Base-by-base conservation (phyloP, 2,888 invertebrate genomes). In the Cylloceria caligata region DNA sequence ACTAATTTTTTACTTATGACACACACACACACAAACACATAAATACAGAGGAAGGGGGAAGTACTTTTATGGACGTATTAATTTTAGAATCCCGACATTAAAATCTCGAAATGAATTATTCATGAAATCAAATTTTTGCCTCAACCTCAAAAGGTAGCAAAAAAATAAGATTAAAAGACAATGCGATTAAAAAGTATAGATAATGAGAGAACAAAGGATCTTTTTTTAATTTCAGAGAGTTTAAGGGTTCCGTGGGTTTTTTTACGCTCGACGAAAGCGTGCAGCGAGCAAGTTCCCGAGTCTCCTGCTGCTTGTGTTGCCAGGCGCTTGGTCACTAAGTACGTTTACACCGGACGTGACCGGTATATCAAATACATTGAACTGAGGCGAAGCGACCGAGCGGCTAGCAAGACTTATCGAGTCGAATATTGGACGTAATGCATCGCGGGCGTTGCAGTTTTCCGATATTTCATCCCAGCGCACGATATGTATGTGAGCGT, bases 291-390 rank as follows among this genome's bases (percentile, higher is more conserved):
- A 73, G 78, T 64, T 52, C 19, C 57, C n/a, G 27, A 36, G 45
- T 73, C 47, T 27, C 73, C 24, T 16, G 21, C 16, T 36, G 69
- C 52, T 65, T 81, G 47, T 62, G 75, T 52, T 78, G 45, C 62
- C 16, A 69, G 78, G 49, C 65, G 75, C 72, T 76, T 64, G 72
- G 80, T 55, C 76, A 49, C 73, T 80, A 79, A 84, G 84, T 83
- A 84, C 85, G 84, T 85, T 85, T 85, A 84, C 85, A 85, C 77
- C 52, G 80, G 67, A 85, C 85, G 85, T 85, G 85, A 83, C 79
- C 84, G 73, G 78, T 82, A 68, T 85, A 74, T 85, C 55, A 81
- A 83, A 81, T 77, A 83, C 81, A 80, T 81, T 72, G 79, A 80
- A 81, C 68, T 42, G 57, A 52, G 42, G 62, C 65, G 67, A 76